Evolutionary conservation across 2,888 invertebrate species (phyloP).

Genomic region (Neuroscelio doddi): DNA sequence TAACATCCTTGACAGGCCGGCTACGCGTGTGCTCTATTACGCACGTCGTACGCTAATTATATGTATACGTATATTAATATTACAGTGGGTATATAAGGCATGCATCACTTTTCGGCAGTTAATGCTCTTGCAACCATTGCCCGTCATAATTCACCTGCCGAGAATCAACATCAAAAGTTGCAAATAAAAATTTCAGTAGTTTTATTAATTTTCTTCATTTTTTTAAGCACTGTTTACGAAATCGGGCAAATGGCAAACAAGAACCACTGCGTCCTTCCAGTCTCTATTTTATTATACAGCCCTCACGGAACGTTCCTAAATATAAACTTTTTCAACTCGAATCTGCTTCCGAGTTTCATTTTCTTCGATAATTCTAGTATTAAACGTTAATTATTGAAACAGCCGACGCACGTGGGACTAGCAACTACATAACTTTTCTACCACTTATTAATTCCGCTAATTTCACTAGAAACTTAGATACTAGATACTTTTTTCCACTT

Average conservation of each 20-base stretch:
- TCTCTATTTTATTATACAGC: constrained; percentile 39
- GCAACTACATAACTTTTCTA: constrained; percentile 69
- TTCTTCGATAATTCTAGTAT: constrained; percentile 36
- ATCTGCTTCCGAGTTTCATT: constrained; percentile 47
- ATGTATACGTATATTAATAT: constrained; percentile 53
- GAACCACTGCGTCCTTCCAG: constrained; percentile 52
- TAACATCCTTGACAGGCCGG: constrained; percentile 20
- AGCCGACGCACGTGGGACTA: constrained; percentile 67
- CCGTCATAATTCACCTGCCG: constrained; percentile 37
- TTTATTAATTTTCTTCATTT: too few relatives aligned
- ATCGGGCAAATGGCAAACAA: constrained; percentile 50
- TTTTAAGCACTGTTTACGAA: too few relatives aligned
- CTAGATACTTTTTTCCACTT: constrained; percentile 59
- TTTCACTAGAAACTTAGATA: constrained; percentile 67
- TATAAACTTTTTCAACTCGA: constrained; percentile 47
- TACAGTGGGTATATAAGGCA: constrained; percentile 64
- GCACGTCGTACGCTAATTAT: constrained; percentile 45
- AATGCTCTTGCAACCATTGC: constrained; percentile 53
- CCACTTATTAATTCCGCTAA: constrained; percentile 55
- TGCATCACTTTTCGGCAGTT: constrained; percentile 63
- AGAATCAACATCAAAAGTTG: constrained; percentile 36
- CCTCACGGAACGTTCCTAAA: constrained; percentile 48
- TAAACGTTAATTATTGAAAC: constrained; percentile 63
- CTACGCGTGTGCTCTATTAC: constrained; percentile 36
- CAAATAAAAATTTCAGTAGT: too few relatives aligned